Base-by-base conservation (phyloP, 2,888 invertebrate species). In the Volucella inanis region DNA sequence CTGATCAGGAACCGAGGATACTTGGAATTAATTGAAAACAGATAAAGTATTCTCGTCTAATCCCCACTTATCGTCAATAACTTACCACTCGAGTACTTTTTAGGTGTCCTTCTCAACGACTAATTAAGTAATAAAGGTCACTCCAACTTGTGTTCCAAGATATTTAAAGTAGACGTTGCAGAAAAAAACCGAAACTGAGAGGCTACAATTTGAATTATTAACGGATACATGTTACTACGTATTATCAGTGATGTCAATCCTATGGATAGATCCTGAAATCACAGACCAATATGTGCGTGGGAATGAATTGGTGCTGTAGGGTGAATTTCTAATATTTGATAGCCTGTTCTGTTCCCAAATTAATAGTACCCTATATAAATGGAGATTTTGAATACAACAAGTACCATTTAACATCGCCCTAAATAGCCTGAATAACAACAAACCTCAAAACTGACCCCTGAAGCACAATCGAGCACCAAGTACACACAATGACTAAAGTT, bases 361-460 rank as follows among this genome's bases (percentile, higher is more conserved):
- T 31, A 3, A 31, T 2, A 31, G 31, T 6, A 31, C 31, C 31
- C 31, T 57, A 57, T 41, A 14, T 22, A 39, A 41, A 14, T 14
- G n/a, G 6, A 31, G 38, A 14, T 14, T 38, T 38, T 8, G 1
- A 22, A 54, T 12, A 8, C 55, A 38, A 39, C 22, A 55, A 39
- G 31, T 45, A 10, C n/a, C 31, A 54, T 49, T 78, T 57, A 71
- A 55, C 74, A 65, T 71, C 76, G 65, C 68, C 52, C 47, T 64
- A 76, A 82, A 31, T 72, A 61, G 11, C 39, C 50, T 11, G 14
- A 83, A 72, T 31, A 31, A 31, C 43, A 72, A 67, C 59, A 57
- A 64, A 45, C 47, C 43, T 43, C 52, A 41, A 64, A 59, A 59
- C 57, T 74, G 74, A 67, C 61, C 70, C 31, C 50, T 62, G 61